These are phyloP conservation scores for Cantharis rufa DNA, from an alignment of 2,888 invertebrate species.

Conservation along the genomic window DNA sequence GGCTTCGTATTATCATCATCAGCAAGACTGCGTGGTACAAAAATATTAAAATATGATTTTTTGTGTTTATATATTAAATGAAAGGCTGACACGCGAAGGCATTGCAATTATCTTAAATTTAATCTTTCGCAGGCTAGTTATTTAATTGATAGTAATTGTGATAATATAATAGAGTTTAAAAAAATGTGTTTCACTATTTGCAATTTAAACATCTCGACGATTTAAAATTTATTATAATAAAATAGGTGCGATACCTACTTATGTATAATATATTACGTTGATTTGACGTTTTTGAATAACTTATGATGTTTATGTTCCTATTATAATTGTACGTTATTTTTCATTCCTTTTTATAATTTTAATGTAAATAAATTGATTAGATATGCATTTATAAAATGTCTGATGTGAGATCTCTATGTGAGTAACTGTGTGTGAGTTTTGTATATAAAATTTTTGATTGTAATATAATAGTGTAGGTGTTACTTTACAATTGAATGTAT, in stretches of 20 bases:
- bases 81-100: neutral
- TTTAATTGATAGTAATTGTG: neutral
- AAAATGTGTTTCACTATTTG: constrained; percentile 1
- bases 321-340: constrained; percentile 14
- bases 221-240: neutral
- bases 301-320: neutral
- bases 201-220: neutral
- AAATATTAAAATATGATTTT: constrained; percentile 49
- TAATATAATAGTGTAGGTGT: constrained; percentile 42
- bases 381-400: constrained; percentile 40
- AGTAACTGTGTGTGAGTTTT: constrained; percentile 37
- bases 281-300: neutral
- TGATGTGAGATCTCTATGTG: constrained; percentile 29
- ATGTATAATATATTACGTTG: neutral
- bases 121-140: neutral
- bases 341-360: constrained; percentile 27
- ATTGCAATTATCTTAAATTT: neutral
- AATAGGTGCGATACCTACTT: neutral
- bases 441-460: constrained; percentile 44
- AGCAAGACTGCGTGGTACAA: constrained; percentile 64
- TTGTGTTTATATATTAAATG: neutral
- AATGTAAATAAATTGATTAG: neutral
- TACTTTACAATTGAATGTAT: constrained; percentile 46
- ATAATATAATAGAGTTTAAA: neutral
- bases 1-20: constrained; percentile 64